Conservation (phyloP, 2,797 vertebrate genomes). For the Buphagus erythrorhynchus region DNA sequence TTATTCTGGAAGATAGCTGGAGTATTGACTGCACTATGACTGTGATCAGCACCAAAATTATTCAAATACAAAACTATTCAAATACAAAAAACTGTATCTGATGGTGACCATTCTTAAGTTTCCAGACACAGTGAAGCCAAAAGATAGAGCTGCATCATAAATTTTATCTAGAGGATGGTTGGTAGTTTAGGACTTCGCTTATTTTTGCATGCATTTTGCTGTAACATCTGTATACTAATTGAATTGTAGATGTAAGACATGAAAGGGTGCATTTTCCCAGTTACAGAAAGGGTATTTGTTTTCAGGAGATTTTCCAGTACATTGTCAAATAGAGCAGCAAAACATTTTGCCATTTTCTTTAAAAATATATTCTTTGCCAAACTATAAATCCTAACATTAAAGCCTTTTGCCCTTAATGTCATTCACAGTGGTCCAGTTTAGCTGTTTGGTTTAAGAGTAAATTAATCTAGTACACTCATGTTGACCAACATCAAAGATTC, state of each 20-base stretch:
- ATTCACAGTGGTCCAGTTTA: background rate
- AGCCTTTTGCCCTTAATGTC: background rate
- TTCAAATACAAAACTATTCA: background rate
- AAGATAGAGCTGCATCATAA: background rate
- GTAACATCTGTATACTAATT: background rate
- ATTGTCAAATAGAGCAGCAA: background rate
- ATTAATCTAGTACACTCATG: background rate
- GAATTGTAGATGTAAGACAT: background rate
- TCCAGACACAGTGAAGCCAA: background rate
- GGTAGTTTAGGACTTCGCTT: background rate
- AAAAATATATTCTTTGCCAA: background rate
- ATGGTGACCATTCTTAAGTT: background rate
- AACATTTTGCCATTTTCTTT: background rate
- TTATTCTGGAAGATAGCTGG: background rate
- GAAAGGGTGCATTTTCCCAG: background rate
- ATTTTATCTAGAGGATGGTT: background rate
- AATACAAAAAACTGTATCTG: background rate
- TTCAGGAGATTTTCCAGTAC: background rate
- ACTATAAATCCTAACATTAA: background rate
- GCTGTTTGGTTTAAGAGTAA: background rate
- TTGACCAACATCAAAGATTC: background rate
- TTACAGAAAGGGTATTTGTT: background rate
- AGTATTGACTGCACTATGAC: background rate
- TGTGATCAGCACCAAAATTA: background rate
- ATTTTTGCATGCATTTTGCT: background rate